Evolutionary conservation across 2,888 invertebrate species (phyloP), one percentile per base, ranked within the genome.

Genomic region (Synergus umbraculus): DNA sequence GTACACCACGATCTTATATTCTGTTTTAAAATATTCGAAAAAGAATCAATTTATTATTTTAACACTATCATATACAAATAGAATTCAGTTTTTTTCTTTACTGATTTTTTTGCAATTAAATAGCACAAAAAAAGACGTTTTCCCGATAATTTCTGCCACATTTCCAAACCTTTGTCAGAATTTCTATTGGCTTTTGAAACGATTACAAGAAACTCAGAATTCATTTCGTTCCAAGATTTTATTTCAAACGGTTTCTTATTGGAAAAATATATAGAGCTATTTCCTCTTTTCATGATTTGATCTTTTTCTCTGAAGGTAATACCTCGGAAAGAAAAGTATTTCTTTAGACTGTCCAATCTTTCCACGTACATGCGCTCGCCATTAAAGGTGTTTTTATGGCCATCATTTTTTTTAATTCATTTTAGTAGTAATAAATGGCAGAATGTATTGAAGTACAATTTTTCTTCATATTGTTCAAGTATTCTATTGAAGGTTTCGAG

Each of bases 181-280:
- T 86, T 86, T 87, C 85, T 83, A 87, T 86, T 80, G 81, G 82
- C 82, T 86, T 83, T 86, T 85, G 86, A 87, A 87, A 84, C 83
- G 86, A 86, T 87, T 87, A 86, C 81, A 80, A 80, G 41, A 67
- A 46, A 46, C 67, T 10, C 66, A n/a, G 44, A 2, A n/a, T 66
- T 66, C 44, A 18, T 67, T 41, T 44, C 44, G 44, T 44, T n/a
- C 46, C 67, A 69, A 46, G 46, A 69, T 69, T 69, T 69, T 44
- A 69, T 46, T 44, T 69, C 67, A 69, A 46, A 46, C 13, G 15
- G 2, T 37, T 73, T 73, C 69, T 73, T 73, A 49, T 73, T 73
- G 69, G 49, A 73, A 73, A 73, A 29, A 73, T 49, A 73, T 73
- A 73, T 73, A 73, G 69, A 73, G 29, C 22, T 29, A 37, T 49